Conservation (phyloP, 2,113 vertebrate genomes). For the Hippocampus guttulatus region DNA sequence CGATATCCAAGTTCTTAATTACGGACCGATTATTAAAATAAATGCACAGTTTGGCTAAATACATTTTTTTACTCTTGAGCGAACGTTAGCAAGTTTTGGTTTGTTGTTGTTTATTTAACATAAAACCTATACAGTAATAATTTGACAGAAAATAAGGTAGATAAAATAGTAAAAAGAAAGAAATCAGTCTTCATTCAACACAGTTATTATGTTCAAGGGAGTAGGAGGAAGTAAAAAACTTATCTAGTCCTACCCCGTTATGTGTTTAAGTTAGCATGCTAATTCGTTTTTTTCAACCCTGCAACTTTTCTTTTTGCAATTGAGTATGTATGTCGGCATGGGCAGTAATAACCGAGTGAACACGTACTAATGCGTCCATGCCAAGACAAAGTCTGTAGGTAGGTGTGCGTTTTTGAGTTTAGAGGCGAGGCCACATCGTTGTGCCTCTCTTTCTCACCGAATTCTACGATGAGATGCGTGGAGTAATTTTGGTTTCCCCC, state of each 20-base stretch:
- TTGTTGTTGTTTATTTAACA: too few relatives aligned
- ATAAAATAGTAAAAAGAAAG: too few relatives aligned
- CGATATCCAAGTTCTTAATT: too few relatives aligned
- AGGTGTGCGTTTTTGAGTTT: not conserved
- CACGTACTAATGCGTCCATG: not conserved
- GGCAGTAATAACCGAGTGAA: not conserved
- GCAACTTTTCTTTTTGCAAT: not conserved
- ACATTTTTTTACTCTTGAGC: not conserved
- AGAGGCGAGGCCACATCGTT: not conserved
- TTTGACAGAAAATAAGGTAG: too few relatives aligned
- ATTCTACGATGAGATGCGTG: constrained; percentile 34
- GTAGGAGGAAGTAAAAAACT: too few relatives aligned
- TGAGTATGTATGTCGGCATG: too few relatives aligned
- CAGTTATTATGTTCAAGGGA: too few relatives aligned
- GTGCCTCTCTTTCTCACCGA: constrained; percentile 29
- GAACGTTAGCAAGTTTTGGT: not conserved
- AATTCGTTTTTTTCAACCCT: not conserved
- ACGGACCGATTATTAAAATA: not conserved
- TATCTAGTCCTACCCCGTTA: too few relatives aligned
- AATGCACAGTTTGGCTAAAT: too few relatives aligned
- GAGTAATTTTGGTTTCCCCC: constrained; percentile 15
- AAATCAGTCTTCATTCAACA: too few relatives aligned
- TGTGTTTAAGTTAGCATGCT: not conserved
- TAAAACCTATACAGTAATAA: too few relatives aligned
- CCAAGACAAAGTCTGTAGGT: not conserved